Conservation (phyloP, 2,888 invertebrate species). For the Ectemnius cavifrons region DNA sequence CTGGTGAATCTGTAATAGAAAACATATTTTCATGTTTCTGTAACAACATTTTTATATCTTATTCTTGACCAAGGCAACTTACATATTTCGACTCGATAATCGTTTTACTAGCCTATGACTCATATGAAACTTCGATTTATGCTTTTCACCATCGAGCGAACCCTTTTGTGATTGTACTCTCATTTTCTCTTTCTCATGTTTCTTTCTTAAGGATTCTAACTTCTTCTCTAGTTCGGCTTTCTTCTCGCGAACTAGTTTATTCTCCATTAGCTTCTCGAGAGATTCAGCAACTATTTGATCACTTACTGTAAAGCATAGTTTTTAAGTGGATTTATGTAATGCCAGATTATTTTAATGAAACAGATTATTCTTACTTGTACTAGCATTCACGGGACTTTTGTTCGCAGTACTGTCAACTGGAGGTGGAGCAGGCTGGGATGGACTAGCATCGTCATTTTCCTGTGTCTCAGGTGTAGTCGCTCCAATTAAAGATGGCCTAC, state of each 20-base stretch:
- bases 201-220: constrained; percentile 88
- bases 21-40: not conserved
- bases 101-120: constrained; percentile 87
- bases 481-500: constrained; percentile 70
- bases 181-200: constrained; percentile 85
- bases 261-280: constrained; percentile 88
- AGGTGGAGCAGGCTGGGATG: constrained; percentile 53
- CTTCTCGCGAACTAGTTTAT: constrained; percentile 91
- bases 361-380: constrained; percentile 63
- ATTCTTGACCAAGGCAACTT: constrained; percentile 74
- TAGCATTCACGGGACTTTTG: constrained; percentile 69
- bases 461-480: constrained; percentile 63
- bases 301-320: constrained; percentile 52
- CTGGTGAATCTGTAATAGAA: constrained; percentile 65
- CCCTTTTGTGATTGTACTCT: constrained; percentile 82
- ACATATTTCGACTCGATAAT: constrained; percentile 89
- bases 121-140: constrained; percentile 86
- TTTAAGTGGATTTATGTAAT: too few species aligned
- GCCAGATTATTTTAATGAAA: too few species aligned
- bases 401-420: constrained; percentile 65
- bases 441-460: constrained; percentile 69
- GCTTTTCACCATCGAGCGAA: constrained; percentile 82
- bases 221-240: constrained; percentile 92
- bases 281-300: constrained; percentile 86
- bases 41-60: not conserved